Evolutionary conservation across 1,140 invertebrate genomes (phyloP).

Genomic region (Trichonephila inaurata): DNA sequence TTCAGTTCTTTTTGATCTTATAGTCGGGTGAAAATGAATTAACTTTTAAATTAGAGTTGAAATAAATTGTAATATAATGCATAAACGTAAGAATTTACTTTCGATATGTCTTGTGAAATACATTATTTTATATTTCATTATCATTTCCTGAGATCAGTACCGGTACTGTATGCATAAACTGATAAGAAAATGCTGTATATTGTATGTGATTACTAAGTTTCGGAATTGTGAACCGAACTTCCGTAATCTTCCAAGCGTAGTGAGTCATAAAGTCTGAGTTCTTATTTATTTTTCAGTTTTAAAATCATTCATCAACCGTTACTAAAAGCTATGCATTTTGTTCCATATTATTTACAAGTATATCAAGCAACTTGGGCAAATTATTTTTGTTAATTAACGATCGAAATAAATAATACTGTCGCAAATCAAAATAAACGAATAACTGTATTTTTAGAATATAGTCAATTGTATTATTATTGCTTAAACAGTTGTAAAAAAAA

Average conservation of each 20-base stretch:
- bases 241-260: conserved; percentile 23
- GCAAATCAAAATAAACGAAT: too few species aligned
- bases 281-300: neutral
- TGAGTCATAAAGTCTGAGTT: neutral
- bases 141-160: too few species aligned
- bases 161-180: neutral
- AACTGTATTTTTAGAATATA: too few species aligned
- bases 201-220: neutral
- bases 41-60: too few species aligned
- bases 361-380: too few species aligned
- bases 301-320: neutral
- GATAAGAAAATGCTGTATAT: neutral
- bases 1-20: neutral
- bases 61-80: too few species aligned
- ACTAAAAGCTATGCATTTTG: neutral
- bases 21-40: neutral
- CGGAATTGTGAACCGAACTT: neutral
- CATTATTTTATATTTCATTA: neutral
- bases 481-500: too few species aligned
- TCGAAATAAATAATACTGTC: too few species aligned
- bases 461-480: too few species aligned
- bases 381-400: too few species aligned
- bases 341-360: neutral
- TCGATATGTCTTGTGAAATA: neutral
- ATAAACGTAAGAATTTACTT: too few species aligned